Evolutionary conservation across 2,888 invertebrate genomes (phyloP).

Genomic region (Cosmopolites sordidus): DNA sequence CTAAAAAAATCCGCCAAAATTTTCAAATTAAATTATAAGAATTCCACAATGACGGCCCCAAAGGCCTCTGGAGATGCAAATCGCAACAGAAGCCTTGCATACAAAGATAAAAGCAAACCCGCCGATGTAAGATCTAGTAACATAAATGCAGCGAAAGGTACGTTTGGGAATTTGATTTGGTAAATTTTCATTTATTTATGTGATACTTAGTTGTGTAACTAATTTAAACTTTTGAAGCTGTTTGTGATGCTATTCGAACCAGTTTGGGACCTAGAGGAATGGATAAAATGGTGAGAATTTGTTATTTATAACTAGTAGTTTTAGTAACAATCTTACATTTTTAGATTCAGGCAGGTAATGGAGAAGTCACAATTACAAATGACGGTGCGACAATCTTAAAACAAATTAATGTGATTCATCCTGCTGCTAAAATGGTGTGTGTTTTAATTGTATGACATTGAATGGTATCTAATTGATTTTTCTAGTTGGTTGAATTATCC

Average conservation of each 20-base stretch:
- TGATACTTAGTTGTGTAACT: too few species aligned
- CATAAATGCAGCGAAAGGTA: constrained; percentile 97
- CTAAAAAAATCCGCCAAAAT: neutral
- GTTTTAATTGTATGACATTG: too few species aligned
- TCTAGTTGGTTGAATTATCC: constrained; percentile 92
- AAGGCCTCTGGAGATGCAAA: constrained; percentile 49
- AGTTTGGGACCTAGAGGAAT: constrained; percentile 98
- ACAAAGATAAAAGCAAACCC: constrained; percentile 92
- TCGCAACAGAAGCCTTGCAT: constrained; percentile 54
- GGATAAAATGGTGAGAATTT: constrained; percentile 99
- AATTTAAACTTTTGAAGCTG: constrained; percentile 61
- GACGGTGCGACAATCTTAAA: constrained; percentile 99
- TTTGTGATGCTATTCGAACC: constrained; percentile 97
- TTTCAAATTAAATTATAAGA: constrained; percentile 7
- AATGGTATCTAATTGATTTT: too few species aligned
- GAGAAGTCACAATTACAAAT: constrained; percentile 99
- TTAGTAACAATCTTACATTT: constrained; percentile 34
- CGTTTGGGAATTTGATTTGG: constrained; percentile 12
- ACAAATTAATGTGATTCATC: constrained; percentile 97
- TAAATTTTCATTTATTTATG: neutral
- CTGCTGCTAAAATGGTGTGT: constrained; percentile 95
- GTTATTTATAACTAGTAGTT: neutral
- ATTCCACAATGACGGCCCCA: constrained; percentile 47
- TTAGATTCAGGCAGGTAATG: constrained; percentile 91
- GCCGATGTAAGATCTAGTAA: constrained; percentile 91